These are phyloP conservation scores for Hymenopus coronatus DNA, from an alignment of 2,888 invertebrate genomes.

Conservation along the genomic window DNA sequence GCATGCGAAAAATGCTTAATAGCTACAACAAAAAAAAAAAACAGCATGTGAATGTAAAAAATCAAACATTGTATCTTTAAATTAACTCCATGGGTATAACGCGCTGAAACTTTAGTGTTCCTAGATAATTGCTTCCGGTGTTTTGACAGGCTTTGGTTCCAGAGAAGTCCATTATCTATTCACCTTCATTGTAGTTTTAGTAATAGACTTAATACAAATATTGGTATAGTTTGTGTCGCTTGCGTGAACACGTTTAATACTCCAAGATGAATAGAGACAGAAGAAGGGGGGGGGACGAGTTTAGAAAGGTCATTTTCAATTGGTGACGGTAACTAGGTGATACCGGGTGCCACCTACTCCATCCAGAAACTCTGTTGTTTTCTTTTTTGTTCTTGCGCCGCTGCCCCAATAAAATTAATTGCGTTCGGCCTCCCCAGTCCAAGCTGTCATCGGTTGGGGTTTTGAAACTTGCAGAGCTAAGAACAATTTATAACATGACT, in stretches of 20 bases:
- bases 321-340: slow-evolving; percentile 20
- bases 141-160: slow-evolving; percentile 17
- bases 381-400: background rate
- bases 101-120: slow-evolving; percentile 19
- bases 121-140: slow-evolving; percentile 17
- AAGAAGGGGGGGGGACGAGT: background rate
- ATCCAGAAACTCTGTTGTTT: background rate
- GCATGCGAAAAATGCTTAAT: background rate
- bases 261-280: background rate
- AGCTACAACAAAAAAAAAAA: background rate
- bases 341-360: background rate
- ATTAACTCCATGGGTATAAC: background rate
- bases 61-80: slow-evolving; percentile 1
- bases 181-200: slow-evolving; percentile 16
- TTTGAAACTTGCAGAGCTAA: background rate
- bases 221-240: slow-evolving; percentile 18
- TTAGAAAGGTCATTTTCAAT: slow-evolving; percentile 17
- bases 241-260: slow-evolving; percentile 20
- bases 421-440: background rate
- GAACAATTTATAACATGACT: background rate
- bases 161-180: slow-evolving; percentile 7
- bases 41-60: background rate
- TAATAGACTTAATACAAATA: slow-evolving; percentile 19
- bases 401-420: background rate
- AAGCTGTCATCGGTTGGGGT: background rate